Conservation (phyloP, 1,140 invertebrate species). For the Lordiphosa clarofinis region DNA sequence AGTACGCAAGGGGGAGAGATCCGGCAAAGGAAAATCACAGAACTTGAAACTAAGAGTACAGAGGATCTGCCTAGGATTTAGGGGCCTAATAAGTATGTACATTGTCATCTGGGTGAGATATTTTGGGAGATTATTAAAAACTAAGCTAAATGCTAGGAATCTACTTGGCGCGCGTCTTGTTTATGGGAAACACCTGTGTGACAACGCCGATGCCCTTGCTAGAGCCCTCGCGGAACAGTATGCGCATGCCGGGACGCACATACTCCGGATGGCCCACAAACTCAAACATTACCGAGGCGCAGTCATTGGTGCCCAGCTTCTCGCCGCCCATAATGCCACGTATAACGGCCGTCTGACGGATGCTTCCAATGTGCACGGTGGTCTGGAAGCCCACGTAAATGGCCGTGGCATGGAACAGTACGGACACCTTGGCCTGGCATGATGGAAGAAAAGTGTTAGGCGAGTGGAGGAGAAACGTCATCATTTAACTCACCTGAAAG, state of each 20-base stretch:
- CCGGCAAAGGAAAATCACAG: conserved; percentile 66
- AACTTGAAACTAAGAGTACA: conserved; percentile 64
- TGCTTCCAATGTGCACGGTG: conserved; percentile 96
- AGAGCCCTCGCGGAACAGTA: conserved; percentile 93
- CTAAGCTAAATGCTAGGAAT: conserved; percentile 18
- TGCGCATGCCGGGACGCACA: conserved; percentile 90
- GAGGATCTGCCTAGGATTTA: conserved; percentile 53
- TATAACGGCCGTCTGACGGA: conserved; percentile 95
- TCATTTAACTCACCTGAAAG: conserved; percentile 84
- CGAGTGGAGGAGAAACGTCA: not conserved
- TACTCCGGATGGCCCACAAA: conserved; percentile 95
- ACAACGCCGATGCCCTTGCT: conserved; percentile 95
- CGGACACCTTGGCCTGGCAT: conserved; percentile 89
- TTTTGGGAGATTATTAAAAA: conserved; percentile 13
- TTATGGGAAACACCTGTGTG: conserved; percentile 87
- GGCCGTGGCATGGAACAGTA: conserved; percentile 88
- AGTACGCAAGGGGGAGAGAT: conserved; percentile 30
- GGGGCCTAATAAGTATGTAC: conserved; percentile 32
- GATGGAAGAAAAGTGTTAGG: conserved; percentile 18
- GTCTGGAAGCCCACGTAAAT: conserved; percentile 95
- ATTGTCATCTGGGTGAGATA: conserved; percentile 46
- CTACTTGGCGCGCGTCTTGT: conserved; percentile 60
- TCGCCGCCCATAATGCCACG: conserved; percentile 80
- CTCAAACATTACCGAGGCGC: conserved; percentile 91
- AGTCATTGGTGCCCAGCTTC: conserved; percentile 87